Evolutionary conservation across 2,797 vertebrate species (phyloP).

Genomic region (Neostethus bicornis): DNA sequence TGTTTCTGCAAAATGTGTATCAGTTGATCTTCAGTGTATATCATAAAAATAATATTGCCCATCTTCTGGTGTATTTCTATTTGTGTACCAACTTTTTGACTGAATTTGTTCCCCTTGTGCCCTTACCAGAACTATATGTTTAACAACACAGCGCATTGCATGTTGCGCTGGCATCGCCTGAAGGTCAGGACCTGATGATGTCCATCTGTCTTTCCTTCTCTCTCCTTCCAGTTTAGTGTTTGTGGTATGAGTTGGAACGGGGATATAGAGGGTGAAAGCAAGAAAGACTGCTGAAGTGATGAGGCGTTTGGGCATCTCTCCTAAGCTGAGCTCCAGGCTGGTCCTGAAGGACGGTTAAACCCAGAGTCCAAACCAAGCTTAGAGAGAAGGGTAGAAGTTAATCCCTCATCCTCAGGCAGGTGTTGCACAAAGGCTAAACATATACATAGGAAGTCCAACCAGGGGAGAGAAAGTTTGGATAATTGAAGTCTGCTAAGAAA

Average conservation of each 20-base stretch:
- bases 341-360: conserved; percentile 76
- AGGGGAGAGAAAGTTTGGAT: conserved; percentile 76
- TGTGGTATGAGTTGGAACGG: conserved; percentile 59
- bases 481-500: conserved; percentile 82
- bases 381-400: conserved; percentile 68
- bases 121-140: conserved; percentile 30
- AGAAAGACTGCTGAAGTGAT: conserved; percentile 52
- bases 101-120: conserved; percentile 37
- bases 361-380: conserved; percentile 70
- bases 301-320: conserved; percentile 59
- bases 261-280: conserved; percentile 56
- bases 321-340: conserved; percentile 70
- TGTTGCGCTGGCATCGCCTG: conserved; percentile 63
- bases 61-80: conserved; percentile 60
- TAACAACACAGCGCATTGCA: conserved; percentile 48
- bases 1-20: too few species aligned
- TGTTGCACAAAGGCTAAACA: conserved; percentile 83
- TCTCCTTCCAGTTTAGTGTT: conserved; percentile 57
- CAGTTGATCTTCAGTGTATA: conserved; percentile 81
- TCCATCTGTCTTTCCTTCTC: conserved; percentile 74
- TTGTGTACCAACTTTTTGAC: conserved; percentile 14
- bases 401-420: conserved; percentile 78
- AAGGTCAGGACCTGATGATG: conserved; percentile 70
- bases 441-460: conserved; percentile 76
- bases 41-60: conserved; percentile 72